phyloP scores from a whole-genome alignment of 2,797 vertebrate species.

The Coluber constrictor region DNA sequence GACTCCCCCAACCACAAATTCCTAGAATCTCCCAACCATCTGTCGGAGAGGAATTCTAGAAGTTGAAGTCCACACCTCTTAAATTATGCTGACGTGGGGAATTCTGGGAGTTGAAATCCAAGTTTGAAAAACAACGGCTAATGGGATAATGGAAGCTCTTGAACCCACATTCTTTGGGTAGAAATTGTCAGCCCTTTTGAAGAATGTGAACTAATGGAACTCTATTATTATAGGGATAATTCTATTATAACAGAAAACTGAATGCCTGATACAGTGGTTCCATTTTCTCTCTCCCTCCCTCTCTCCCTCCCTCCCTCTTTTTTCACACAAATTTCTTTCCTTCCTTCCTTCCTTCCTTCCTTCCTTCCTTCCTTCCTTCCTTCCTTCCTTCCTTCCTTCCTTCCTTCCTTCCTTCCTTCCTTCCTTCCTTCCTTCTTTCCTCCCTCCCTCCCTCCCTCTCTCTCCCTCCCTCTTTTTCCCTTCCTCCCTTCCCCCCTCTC shows the following conservation, averaged over 20 bases:
- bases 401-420: too few species aligned
- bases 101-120: background rate
- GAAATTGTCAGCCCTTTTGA: background rate
- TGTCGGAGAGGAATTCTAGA: background rate
- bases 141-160: background rate
- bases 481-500: too few species aligned
- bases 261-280: background rate
- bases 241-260: background rate
- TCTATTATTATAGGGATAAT: background rate
- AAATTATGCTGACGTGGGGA: background rate
- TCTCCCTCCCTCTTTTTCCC: rapidly evolving
- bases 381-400: too few species aligned
- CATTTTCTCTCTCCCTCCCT: background rate
- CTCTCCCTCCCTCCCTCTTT: background rate
- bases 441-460: too few species aligned
- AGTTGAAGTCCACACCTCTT: background rate
- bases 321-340: too few species aligned
- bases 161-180: background rate
- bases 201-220: background rate
- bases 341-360: too few species aligned
- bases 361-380: too few species aligned
- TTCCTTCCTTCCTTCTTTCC: rapidly evolving
- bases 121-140: background rate
- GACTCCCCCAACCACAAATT: background rate
- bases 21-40: background rate